Conservation (phyloP, 1,140 invertebrate species). For the Drosophila ercepeae region DNA sequence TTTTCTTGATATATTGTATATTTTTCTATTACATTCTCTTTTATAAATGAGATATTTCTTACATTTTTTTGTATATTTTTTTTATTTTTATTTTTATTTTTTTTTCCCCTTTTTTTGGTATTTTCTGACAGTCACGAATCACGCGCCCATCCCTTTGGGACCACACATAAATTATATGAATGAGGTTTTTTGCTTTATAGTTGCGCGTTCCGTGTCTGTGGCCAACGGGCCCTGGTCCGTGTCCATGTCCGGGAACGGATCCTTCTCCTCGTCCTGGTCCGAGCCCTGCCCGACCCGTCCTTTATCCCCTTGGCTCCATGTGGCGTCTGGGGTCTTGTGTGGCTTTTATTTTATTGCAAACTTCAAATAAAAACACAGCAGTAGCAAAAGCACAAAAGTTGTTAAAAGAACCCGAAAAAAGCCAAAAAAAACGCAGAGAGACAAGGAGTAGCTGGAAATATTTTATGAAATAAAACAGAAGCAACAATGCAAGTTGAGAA, state of each 20-base stretch:
- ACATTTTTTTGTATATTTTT: not conserved
- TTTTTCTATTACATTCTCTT: too few species aligned
- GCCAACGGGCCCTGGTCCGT: conserved; percentile 38
- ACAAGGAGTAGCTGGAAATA: conserved; percentile 21
- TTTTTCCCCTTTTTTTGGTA: not conserved
- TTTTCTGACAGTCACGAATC: conserved; percentile 5
- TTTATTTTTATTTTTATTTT: not conserved
- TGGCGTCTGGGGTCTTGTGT: conserved; percentile 39
- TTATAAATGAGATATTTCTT: too few species aligned
- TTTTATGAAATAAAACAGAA: conserved; percentile 40
- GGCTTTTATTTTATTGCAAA: conserved; percentile 65
- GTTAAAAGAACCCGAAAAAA: conserved; percentile 1
- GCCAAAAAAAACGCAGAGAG: conserved; percentile 26
- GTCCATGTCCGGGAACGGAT: conserved; percentile 22
- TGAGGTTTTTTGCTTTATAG: conserved; percentile 60
- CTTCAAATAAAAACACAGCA: conserved; percentile 53
- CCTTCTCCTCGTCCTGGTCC: conserved; percentile 7
- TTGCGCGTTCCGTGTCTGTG: conserved; percentile 56
- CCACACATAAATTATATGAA: conserved; percentile 51
- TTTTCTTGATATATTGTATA: too few species aligned
- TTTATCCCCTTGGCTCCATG: conserved; percentile 19
- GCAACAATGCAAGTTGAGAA: conserved; percentile 10
- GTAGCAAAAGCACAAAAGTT: not conserved
- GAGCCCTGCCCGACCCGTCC: conserved; percentile 4
- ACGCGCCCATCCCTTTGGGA: conserved; percentile 32